Conservation (phyloP, 2,113 vertebrate species). For the Ardeotis arabs region DNA sequence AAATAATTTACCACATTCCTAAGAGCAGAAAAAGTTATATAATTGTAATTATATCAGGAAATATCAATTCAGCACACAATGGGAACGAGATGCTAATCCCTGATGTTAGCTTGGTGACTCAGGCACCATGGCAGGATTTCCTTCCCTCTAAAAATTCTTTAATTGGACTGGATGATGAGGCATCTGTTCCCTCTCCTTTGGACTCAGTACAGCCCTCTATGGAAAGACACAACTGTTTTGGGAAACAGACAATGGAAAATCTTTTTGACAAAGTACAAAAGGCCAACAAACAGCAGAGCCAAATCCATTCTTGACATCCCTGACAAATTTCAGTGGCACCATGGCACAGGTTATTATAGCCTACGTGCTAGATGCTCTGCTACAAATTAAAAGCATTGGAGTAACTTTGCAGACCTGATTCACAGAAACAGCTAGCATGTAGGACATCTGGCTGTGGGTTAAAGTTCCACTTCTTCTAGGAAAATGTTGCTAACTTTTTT, state of each 20-base stretch:
- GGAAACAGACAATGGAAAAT: slow-evolving; percentile 17
- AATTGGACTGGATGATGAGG: background rate
- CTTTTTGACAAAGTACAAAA: slow-evolving; percentile 18
- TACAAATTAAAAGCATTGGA: background rate
- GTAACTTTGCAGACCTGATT: background rate
- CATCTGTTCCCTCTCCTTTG: slow-evolving; percentile 7
- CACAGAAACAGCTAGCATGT: background rate
- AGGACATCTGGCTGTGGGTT: background rate
- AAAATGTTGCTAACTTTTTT: background rate
- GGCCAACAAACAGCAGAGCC: background rate
- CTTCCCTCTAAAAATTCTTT: slow-evolving; percentile 25
- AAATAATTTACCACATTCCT: background rate
- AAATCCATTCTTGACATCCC: slow-evolving; percentile 15
- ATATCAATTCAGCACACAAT: background rate
- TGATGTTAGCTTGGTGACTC: slow-evolving; percentile 10
- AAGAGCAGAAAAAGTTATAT: background rate
- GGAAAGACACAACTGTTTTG: background rate
- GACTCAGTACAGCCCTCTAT: background rate
- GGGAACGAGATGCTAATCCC: background rate
- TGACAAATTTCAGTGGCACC: background rate
- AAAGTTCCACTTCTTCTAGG: background rate
- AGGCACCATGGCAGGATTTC: slow-evolving; percentile 35
- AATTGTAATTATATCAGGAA: background rate
- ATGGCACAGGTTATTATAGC: background rate
- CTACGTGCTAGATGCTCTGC: background rate